These are phyloP conservation scores for Typhlichthys eigenmanni DNA, from an alignment of 2,797 vertebrate species.

Conservation along the genomic window DNA sequence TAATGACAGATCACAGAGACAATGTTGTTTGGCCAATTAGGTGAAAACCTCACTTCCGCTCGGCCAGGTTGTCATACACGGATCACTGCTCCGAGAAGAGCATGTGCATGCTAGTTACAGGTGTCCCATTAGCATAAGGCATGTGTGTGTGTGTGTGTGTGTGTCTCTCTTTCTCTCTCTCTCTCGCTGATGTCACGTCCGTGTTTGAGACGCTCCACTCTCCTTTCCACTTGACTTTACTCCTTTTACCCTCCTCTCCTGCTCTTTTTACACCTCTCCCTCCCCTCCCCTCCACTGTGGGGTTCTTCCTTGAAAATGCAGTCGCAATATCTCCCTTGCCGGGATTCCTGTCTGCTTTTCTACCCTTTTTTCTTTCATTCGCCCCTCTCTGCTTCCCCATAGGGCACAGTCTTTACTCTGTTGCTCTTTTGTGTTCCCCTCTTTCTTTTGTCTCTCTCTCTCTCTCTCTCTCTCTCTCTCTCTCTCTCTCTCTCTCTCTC, in stretches of 20 bases:
- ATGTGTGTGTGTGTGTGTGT: slow-evolving; percentile 29
- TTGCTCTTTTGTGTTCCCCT: slow-evolving; percentile 34
- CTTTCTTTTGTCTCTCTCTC: slow-evolving; percentile 37
- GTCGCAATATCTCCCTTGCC: slow-evolving; percentile 35
- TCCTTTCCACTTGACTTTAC: slow-evolving; percentile 7
- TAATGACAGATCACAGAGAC: slow-evolving; percentile 19
- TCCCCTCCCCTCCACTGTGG: slow-evolving; percentile 2
- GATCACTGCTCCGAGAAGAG: slow-evolving; percentile 32
- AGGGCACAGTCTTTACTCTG: slow-evolving; percentile 36
- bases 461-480: slow-evolving; percentile 29
- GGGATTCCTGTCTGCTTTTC: slow-evolving; percentile 15
- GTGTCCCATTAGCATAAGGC: slow-evolving; percentile 30
- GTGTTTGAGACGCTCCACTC: no score
- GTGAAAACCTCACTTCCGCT: slow-evolving; percentile 40
- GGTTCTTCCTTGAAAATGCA: slow-evolving; percentile 50
- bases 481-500: slow-evolving; percentile 48
- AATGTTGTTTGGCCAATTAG: slow-evolving; percentile 37
- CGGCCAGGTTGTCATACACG: slow-evolving; percentile 20
- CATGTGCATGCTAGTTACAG: slow-evolving; percentile 27
- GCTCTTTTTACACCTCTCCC: slow-evolving; percentile 8
- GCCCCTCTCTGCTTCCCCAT: slow-evolving; percentile 28
- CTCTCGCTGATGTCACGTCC: background rate
- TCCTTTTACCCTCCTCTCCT: slow-evolving; percentile 20
- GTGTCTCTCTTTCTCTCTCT: background rate
- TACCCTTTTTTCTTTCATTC: slow-evolving; percentile 4